phyloP scores from a whole-genome alignment of 2,797 vertebrate species.

The Hapalemur alaotrensis region DNA sequence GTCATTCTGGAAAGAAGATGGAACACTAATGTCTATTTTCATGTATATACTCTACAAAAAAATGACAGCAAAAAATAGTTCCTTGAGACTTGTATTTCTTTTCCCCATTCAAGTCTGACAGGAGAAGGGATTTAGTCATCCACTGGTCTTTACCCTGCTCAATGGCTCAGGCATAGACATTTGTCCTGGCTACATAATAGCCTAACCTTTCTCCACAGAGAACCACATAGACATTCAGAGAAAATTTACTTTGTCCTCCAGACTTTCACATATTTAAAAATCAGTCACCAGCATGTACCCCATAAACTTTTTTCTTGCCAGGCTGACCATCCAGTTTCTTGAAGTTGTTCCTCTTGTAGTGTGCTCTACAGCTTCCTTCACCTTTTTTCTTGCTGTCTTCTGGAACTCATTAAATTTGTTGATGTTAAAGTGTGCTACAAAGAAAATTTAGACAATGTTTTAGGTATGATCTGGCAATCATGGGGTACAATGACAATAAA shows the following conservation, averaged over 20 bases:
- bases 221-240: not conserved
- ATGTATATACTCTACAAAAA: not conserved
- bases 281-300: not conserved
- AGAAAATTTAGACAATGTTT: not conserved
- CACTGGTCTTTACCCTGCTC: not conserved
- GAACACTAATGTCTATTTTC: not conserved
- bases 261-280: slow-evolving; percentile 2
- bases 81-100: not conserved
- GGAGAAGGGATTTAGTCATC: not conserved
- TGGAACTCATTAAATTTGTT: not conserved
- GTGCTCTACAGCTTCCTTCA: not conserved
- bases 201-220: not conserved
- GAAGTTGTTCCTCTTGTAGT: not conserved
- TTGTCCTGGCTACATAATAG: not conserved
- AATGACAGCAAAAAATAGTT: not conserved
- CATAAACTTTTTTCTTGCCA: not conserved
- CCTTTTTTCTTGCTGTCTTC: not conserved
- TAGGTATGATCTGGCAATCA: not conserved
- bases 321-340: not conserved
- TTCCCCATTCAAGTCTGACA: not conserved
- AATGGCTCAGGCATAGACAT: not conserved
- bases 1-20: not conserved
- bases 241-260: not conserved
- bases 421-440: not conserved
- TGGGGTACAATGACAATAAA: not conserved